Base-by-base conservation (phyloP, 2,888 invertebrate genomes). In the Tenodera sinensis region DNA sequence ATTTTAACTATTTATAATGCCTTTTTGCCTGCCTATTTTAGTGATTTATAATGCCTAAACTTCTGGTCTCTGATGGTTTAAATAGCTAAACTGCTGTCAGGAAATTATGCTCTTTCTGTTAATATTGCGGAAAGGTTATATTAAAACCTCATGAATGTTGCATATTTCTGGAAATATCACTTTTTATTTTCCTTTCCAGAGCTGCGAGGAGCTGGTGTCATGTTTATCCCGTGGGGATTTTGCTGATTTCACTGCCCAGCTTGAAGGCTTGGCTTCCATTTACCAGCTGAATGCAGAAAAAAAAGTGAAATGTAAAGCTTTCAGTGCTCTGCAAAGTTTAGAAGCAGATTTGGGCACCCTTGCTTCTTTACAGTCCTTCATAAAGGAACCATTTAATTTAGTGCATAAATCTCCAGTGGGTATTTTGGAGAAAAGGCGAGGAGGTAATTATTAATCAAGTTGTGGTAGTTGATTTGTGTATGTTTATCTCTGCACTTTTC, bases 211-310 rank as follows among this genome's bases (percentile, higher is more conserved):
- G 92, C 93, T 99, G 88, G 97, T 98, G 1, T 95, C 96, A 91
- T 97, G 97, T 92, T 95, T 98, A 89, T 96, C 97, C 85, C 94
- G 96, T 28, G 97, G 98, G 6, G 98, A 99, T 93, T 98, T 98
- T 93, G 95, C 96, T 3, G 98, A 98, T 93, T 98, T 99, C 92
- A 97, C 98, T 2, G 96, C 97, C 12, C 99, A 99, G 93, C 93
- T 99, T n/a, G 98, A 98, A 93, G 95, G 98, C 0, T 95, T 98
- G 28, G 96, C 97, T 28, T 97, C 98, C 27, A 98, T 99, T 90
- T 99, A 99, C 93, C 98, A 98, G 92, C 94, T 99, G 20, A 98
- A 98, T 94, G 98, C 98, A 15, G 99, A 99, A 92, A 98, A 98
- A 93, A 98, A 98, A 94, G 96, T 98, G 14, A 99, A 98, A 94